These are phyloP conservation scores for Zeugodacus cucurbitae DNA, from an alignment of 1,140 invertebrate species.

Conservation along the genomic window DNA sequence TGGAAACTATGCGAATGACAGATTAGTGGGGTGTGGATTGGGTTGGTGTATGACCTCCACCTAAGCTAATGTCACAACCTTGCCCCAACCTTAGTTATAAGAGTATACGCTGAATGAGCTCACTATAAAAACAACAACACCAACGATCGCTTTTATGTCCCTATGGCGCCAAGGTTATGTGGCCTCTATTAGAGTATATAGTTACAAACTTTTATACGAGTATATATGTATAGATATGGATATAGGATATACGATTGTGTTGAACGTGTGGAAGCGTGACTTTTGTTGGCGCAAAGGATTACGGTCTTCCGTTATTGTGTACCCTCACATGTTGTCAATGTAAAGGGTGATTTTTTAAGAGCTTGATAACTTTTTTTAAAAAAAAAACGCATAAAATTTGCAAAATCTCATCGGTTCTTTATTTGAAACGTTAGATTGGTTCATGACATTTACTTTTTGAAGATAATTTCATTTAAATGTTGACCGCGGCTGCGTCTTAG, in stretches of 20 bases:
- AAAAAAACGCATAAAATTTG: no score
- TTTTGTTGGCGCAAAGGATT: conserved; percentile 25
- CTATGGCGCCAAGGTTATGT: not conserved
- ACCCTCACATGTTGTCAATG: not conserved
- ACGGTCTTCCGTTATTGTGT: not conserved
- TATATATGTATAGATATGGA: no score
- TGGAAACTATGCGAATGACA: not conserved
- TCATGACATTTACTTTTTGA: no score
- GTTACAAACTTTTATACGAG: not conserved
- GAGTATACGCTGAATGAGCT: not conserved
- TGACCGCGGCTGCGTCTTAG: no score
- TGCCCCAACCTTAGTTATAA: not conserved
- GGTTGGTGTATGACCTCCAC: not conserved
- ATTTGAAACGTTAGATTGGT: no score
- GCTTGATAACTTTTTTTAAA: no score
- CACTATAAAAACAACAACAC: not conserved
- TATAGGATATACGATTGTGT: not conserved
- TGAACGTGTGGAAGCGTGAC: conserved; percentile 14
- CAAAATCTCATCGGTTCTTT: no score
- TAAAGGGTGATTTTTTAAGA: no score
- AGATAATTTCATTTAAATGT: no score
- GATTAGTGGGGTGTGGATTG: not conserved
- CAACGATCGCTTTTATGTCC: not conserved
- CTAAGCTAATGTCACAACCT: not conserved
- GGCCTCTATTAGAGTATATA: not conserved